Conservation (phyloP, 1,140 invertebrate species). For the Chlorops oryzae region DNA sequence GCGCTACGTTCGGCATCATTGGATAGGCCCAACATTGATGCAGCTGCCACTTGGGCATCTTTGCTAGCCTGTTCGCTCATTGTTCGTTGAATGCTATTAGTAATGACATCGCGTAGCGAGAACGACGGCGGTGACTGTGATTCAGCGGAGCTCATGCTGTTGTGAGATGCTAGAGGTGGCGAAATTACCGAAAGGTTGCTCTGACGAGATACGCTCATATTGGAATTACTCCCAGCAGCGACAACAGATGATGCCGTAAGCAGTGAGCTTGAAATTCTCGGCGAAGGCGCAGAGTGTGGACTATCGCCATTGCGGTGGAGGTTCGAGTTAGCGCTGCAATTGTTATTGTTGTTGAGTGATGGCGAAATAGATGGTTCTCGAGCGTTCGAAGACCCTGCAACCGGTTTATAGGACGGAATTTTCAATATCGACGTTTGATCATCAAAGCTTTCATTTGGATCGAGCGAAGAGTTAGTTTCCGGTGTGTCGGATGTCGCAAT, state of each 20-base stretch:
- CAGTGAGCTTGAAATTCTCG: slow-evolving; percentile 20
- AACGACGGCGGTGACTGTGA: slow-evolving; percentile 53
- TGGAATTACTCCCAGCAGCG: slow-evolving; percentile 21
- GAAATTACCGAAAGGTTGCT: slow-evolving; percentile 21
- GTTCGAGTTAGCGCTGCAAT: slow-evolving; percentile 15
- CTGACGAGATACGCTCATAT: slow-evolving; percentile 11
- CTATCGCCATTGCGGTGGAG: slow-evolving; percentile 26
- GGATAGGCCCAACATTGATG: slow-evolving; percentile 15
- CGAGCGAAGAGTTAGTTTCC: slow-evolving; percentile 40
- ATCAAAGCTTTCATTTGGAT: slow-evolving; percentile 51
- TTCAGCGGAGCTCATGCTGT: slow-evolving; percentile 39
- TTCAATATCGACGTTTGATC: slow-evolving; percentile 65
- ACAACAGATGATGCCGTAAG: slow-evolving; percentile 40
- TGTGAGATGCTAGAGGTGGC: slow-evolving; percentile 30
- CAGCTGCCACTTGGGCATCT: slow-evolving; percentile 13
- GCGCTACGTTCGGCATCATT: slow-evolving; percentile 7
- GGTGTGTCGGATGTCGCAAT: slow-evolving; percentile 46
- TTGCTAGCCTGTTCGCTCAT: slow-evolving; percentile 60
- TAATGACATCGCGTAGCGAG: slow-evolving; percentile 66
- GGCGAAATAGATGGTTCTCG: slow-evolving; percentile 24
- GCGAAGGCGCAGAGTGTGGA: slow-evolving; percentile 32
- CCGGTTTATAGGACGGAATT: slow-evolving; percentile 86
- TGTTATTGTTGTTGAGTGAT: slow-evolving; percentile 10
- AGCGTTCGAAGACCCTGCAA: slow-evolving; percentile 53
- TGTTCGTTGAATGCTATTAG: slow-evolving; percentile 82